Conservation (phyloP, 1,140 invertebrate genomes). For the Bombus confusus region DNA sequence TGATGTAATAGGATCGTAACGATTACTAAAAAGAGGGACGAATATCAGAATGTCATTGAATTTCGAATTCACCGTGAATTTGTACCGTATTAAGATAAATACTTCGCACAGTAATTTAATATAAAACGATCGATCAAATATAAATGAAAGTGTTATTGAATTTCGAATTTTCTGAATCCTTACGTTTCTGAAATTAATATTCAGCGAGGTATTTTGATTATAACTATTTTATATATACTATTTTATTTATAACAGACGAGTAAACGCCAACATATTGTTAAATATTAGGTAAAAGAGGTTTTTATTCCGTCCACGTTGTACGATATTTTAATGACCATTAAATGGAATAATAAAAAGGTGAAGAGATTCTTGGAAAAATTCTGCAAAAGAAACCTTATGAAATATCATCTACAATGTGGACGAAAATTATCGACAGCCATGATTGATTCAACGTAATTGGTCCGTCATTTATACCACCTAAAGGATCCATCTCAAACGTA, state of each 20-base stretch:
- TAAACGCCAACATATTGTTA: too few relatives aligned
- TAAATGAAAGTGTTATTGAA: background rate
- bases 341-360: background rate
- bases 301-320: too few relatives aligned
- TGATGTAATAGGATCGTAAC: too few relatives aligned
- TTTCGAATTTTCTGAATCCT: background rate
- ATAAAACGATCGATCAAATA: background rate
- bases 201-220: background rate
- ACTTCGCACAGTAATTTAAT: too few relatives aligned
- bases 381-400: background rate
- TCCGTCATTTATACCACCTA: background rate
- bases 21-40: background rate
- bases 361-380: background rate
- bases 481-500: background rate
- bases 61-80: background rate
- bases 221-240: background rate
- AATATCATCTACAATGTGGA: background rate
- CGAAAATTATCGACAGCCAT: background rate
- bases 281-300: too few relatives aligned
- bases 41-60: background rate
- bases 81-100: too few relatives aligned
- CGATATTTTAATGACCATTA: background rate
- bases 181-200: background rate
- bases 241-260: too few relatives aligned
- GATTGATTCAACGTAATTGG: slow-evolving; percentile 7